These are phyloP conservation scores for Poeciliopsis gracilis DNA, from an alignment of 2,797 vertebrate species.

Conservation along the genomic window DNA sequence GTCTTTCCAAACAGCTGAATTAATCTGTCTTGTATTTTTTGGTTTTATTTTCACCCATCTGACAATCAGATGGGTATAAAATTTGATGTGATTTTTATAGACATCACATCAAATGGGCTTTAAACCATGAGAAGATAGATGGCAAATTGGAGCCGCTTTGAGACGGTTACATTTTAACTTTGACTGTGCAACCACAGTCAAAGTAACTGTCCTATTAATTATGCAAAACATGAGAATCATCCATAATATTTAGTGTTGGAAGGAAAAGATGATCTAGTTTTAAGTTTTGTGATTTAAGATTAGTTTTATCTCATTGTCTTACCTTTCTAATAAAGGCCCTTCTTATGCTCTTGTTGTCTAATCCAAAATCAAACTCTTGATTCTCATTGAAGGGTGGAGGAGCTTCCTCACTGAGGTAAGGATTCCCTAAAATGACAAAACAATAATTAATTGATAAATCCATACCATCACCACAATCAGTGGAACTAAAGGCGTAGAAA, in stretches of 20 bases:
- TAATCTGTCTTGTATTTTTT: neutral
- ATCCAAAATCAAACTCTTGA: constrained; percentile 84
- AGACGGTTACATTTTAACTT: neutral
- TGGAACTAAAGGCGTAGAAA: neutral
- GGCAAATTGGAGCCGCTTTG: neutral
- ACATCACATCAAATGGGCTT: neutral
- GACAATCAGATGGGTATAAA: too few relatives aligned
- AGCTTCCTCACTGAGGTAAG: constrained; percentile 81
- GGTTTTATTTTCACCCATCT: neutral
- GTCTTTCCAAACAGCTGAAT: neutral
- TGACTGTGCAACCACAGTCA: neutral
- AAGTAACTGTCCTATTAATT: neutral
- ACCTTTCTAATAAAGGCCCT: constrained; percentile 92
- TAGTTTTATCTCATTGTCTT: constrained; percentile 5
- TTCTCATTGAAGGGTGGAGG: constrained; percentile 89
- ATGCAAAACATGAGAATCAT: neutral
- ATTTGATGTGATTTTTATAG: too few relatives aligned
- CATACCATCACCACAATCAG: neutral
- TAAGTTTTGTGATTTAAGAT: neutral
- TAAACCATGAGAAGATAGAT: neutral
- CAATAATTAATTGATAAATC: neutral
- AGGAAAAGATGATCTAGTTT: neutral
- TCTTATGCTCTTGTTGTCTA: constrained; percentile 86
- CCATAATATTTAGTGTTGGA: neutral
- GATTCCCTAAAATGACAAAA: constrained; percentile 63